Evolutionary conservation across 2,888 invertebrate species (phyloP), one percentile per base, ranked within the genome.

Genomic region (Deladenus siricidicola): DNA sequence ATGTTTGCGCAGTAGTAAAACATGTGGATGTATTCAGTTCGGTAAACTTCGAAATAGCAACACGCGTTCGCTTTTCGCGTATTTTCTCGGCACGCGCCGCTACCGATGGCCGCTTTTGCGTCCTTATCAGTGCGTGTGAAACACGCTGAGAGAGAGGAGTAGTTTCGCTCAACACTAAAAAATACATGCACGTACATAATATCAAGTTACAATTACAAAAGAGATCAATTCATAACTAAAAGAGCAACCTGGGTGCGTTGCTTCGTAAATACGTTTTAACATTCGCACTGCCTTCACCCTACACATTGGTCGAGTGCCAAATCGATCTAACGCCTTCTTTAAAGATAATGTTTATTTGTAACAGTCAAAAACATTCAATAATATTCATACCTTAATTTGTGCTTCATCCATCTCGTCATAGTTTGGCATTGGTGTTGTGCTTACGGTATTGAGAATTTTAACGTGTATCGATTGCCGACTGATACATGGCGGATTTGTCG

Each of bases 221-320:
- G 1, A 53, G 8, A 1, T 55, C 44, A 34, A 29, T 39, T n/a
- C 26, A 6, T 30, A n/a, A 6, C 24, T n/a, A 1, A 21, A 62
- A 62, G 3, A 21, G 19, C n/a, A n/a, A 62, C 62, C 44, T n/a
- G 75, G 76, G 65, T 76, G 76, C 1, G 71, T 60, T 8, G 62
- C 64, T 4, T 72, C 69, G 60, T 73, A 76, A 21, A 73, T 74
- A 50, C 63, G 59, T 6, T 56, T 64, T 8, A 76, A 66, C 47
- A 65, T 59, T 34, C 62, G 65, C 14, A 76, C 63, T 45, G 73
- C 75, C 45, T 53, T 53, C 2, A 39, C 4, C 21, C 39, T 17
- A 14, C 53, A 53, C 39, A 53, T 34, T n/a, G 53, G 53, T 10
- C 53, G 53, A 34, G 19, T 3, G 8, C 53, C 53, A n/a, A 21